Evolutionary conservation across 1,140 invertebrate genomes (phyloP).

Genomic region (Helicoverpa armigera): DNA sequence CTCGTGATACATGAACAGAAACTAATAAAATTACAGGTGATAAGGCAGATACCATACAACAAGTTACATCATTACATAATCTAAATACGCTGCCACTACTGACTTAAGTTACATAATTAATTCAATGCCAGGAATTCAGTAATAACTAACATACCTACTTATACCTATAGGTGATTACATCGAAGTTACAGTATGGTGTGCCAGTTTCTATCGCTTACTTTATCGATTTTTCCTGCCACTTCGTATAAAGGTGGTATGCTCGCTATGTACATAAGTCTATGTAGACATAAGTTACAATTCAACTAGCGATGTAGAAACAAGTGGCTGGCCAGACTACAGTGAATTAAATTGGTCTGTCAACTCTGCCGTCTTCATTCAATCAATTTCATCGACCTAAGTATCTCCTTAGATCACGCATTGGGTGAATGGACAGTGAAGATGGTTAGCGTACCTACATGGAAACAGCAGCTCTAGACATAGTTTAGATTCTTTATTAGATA

Average conservation of each 20-base stretch:
- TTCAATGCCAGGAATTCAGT: background rate
- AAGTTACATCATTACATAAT: too few species aligned
- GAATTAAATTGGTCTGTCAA: constrained; percentile 48
- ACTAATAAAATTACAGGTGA: too few species aligned
- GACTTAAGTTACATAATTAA: too few species aligned
- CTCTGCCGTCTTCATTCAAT: constrained; percentile 40
- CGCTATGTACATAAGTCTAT: constrained; percentile 2
- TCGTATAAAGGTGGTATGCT: constrained; percentile 1
- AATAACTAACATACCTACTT: background rate
- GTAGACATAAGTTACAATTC: constrained; percentile 15
- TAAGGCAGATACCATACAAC: too few species aligned
- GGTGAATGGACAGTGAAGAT: constrained; percentile 27
- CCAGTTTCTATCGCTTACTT: constrained; percentile 44
- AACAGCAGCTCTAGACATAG: background rate
- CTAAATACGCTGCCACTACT: too few species aligned
- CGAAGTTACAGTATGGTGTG: constrained; percentile 32
- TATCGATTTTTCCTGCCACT: constrained; percentile 43
- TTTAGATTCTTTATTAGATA: too few species aligned
- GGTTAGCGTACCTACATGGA: background rate
- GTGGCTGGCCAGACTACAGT: constrained; percentile 23
- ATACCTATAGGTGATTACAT: background rate
- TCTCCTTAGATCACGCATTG: constrained; percentile 38
- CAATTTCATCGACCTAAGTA: constrained; percentile 43
- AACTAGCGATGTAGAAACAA: constrained; percentile 26
- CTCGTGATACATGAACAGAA: too few species aligned